These are phyloP conservation scores for Microtus pennsylvanicus DNA, from an alignment of 2,113 vertebrate species.

Conservation along the genomic window DNA sequence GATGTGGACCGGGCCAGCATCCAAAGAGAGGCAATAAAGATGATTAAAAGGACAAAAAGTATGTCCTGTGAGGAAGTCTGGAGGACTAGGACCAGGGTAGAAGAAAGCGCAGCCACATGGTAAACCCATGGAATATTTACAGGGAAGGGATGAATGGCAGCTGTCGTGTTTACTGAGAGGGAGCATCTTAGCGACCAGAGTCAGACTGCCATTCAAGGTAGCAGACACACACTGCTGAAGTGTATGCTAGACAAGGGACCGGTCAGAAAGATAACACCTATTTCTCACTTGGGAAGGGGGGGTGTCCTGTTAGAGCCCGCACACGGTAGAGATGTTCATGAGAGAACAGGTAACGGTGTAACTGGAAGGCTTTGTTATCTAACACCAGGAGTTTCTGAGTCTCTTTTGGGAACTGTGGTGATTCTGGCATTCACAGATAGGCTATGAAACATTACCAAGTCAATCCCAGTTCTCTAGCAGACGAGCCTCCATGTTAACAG, in stretches of 20 bases:
- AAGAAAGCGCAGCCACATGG: not conserved
- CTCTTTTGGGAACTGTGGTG: not conserved
- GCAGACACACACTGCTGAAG: fast-evolving
- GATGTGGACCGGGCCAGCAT: slow-evolving; percentile 66
- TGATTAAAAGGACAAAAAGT: slow-evolving; percentile 77
- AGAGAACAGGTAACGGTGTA: not conserved
- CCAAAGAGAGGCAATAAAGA: slow-evolving; percentile 75
- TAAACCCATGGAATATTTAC: not conserved
- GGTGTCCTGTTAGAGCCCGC: not conserved
- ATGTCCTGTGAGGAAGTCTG: slow-evolving; percentile 62
- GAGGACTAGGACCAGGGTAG: not conserved
- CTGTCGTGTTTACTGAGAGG: not conserved
- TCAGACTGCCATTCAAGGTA: not conserved
- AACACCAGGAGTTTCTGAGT: not conserved
- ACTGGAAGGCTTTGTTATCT: not conserved
- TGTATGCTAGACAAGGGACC: fast-evolving
- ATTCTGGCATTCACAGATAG: not conserved
- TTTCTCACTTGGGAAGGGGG: not conserved
- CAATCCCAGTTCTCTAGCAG: not conserved
- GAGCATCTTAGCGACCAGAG: not conserved
- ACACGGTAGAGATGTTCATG: not conserved
- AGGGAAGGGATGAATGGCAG: not conserved
- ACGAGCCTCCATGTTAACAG: no score
- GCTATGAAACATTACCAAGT: not conserved
- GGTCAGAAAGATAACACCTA: not conserved